Base-by-base conservation (phyloP, 2,797 vertebrate genomes). In the Epinephelus malabaricus region DNA sequence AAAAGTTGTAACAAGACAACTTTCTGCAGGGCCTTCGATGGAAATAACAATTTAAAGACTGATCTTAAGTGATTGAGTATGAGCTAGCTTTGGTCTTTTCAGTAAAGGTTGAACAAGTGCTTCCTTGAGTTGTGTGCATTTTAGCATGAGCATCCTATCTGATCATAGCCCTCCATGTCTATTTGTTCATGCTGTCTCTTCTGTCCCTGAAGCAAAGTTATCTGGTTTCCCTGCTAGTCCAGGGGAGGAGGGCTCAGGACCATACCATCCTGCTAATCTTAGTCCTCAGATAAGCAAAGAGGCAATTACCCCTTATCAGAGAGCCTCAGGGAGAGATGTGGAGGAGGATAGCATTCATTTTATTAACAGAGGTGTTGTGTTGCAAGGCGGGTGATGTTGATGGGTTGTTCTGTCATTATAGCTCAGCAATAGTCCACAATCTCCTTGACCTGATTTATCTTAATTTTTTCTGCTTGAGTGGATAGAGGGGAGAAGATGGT, bases 261-360 rank as follows among this genome's bases (percentile, higher is more conserved):
- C 69, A 63, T 6, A 60, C 64, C 59, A 78, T 77, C 49, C 71
- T 50, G 56, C 73, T 92, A 82, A 85, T 89, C 88, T 81, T 38
- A 61, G 53, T 38, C 58, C 74, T 82, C 80, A 80, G 89, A 92
- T 93, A 91, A 91, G 83, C 86, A 87, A 88, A 85, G 71, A 89
- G 79, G 83, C 89, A 92, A 93, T 93, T 91, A 89, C 58, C 49
- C 64, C 90, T 91, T 93, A 91, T 93, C 87, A 78, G 69, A 56
- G 56, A 75, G 38, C 74, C 77, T 70, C 66, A n/a, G 74, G 76
- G 78, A 76, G 64, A 72, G 78, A 84, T 90, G 86, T 64, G 64
- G 49, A 76, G 21, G 25, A 45, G 54, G 83, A 90, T 79, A 83
- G 68, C 49, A 72, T 86, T 91, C 70, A 75, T 65, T 79, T 80